Percentiles rank a stretch among this genome's conserved stretches.
phyloP scores from a whole-genome alignment of 2,797 vertebrate species.

The Otolemur crassicaudatus region DNA sequence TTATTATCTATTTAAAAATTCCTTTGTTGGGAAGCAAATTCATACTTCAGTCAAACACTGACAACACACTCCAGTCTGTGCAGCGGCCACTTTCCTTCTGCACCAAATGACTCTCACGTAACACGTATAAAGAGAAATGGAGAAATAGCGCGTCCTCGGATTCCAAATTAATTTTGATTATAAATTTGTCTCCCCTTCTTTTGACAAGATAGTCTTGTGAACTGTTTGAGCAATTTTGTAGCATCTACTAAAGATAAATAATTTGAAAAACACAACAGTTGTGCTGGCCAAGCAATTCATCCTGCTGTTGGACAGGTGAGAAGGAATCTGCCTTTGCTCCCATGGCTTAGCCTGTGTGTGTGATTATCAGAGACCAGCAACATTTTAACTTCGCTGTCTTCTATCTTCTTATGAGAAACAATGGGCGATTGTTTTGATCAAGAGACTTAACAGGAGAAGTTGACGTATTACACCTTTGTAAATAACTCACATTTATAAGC shows the following conservation, averaged over 20 bases:
- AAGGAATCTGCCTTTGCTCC: neutral
- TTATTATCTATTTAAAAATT: neutral
- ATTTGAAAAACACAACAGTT: slow-evolving; percentile 20
- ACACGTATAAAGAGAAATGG: neutral
- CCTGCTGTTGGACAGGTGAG: neutral
- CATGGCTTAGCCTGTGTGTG: neutral
- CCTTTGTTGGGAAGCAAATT: neutral
- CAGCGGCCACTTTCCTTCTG: neutral
- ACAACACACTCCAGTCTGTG: neutral
- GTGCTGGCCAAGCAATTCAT: neutral
- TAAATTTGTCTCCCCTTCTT: slow-evolving; percentile 43
- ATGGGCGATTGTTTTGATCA: slow-evolving; percentile 44
- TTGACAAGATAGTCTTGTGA: slow-evolving; percentile 3
- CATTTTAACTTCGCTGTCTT: slow-evolving; percentile 57
- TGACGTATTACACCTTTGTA: slow-evolving; percentile 1
- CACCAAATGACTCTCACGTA: neutral
- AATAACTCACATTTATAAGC: slow-evolving; percentile 40
- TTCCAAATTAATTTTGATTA: slow-evolving; percentile 46
- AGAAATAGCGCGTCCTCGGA: neutral
- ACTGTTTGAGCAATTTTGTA: neutral
- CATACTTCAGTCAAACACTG: neutral
- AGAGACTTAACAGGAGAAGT: slow-evolving; percentile 24
- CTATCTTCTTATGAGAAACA: slow-evolving; percentile 26
- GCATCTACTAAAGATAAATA: slow-evolving; percentile 45
- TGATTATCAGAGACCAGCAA: slow-evolving; percentile 39